Evolutionary conservation across 2,888 invertebrate genomes (phyloP).

Genomic region (Drosophila atroscutellata): DNA sequence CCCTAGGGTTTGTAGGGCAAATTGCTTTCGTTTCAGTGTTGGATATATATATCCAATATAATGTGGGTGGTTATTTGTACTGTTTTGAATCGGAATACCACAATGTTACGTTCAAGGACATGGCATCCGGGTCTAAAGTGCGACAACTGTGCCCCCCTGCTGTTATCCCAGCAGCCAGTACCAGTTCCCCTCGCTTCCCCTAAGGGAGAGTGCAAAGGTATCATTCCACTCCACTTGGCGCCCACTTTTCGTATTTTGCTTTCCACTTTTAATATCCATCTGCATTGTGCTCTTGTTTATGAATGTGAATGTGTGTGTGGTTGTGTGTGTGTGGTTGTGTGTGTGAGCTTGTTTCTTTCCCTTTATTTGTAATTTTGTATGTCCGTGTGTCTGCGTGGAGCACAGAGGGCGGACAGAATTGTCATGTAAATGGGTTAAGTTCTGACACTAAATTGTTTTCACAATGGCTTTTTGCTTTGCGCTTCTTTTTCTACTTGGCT

Average conservation of each 20-base stretch:
- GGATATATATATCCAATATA: neutral
- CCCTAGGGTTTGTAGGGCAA: neutral
- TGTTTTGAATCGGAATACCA: neutral
- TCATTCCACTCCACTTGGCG: conserved; percentile 38
- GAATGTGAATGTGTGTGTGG: conserved; percentile 13
- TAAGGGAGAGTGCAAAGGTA: neutral
- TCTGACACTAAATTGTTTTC: conserved; percentile 68
- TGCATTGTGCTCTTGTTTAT: conserved; percentile 13
- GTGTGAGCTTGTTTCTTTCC: conserved; percentile 10
- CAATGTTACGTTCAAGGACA: conserved; percentile 56
- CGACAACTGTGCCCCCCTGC: conserved; percentile 16
- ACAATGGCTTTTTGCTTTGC: conserved; percentile 44
- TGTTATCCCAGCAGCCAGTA: conserved; percentile 1
- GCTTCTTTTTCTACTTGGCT: conserved; percentile 28
- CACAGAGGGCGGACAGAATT: conserved; percentile 45
- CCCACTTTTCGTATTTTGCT: conserved; percentile 17
- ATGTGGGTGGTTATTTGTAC: neutral
- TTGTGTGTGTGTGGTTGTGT: conserved; percentile 22
- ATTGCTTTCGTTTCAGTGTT: neutral
- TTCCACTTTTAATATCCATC: conserved; percentile 27
- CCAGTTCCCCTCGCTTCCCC: neutral
- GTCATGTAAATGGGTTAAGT: conserved; percentile 77
- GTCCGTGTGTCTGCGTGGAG: conserved; percentile 17
- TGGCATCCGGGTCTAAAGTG: conserved; percentile 58
- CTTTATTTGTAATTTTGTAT: conserved; percentile 34